These are phyloP conservation scores for Volucella inanis DNA, from an alignment of 2,888 invertebrate species.

Conservation along the genomic window DNA sequence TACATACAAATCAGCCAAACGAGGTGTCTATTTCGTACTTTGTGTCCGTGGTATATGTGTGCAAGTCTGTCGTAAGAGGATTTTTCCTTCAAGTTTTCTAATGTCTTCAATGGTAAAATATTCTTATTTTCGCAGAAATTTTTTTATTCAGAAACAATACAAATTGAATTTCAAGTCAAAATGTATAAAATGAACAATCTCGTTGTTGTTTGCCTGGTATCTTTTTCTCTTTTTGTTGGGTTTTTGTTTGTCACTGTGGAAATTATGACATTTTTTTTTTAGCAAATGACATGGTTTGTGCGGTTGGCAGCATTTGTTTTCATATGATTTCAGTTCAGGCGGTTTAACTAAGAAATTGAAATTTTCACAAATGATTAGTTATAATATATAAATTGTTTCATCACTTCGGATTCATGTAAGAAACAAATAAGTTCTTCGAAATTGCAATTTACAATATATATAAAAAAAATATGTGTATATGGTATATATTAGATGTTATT, in stretches of 20 bases:
- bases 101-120: background rate
- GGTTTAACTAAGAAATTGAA: background rate
- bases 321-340: slow-evolving; percentile 51
- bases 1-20: slow-evolving; percentile 54
- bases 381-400: no score
- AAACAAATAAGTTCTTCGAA: no score
- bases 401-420: no score
- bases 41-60: slow-evolving; percentile 49
- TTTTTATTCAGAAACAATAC: slow-evolving; percentile 42
- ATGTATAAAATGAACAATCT: slow-evolving; percentile 51
- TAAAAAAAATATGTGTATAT: no score
- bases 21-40: slow-evolving; percentile 65
- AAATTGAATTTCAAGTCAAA: slow-evolving; percentile 41
- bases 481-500: no score
- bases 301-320: slow-evolving; percentile 46
- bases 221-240: slow-evolving; percentile 54
- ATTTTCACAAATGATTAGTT: no score
- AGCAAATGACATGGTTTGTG: slow-evolving; percentile 49
- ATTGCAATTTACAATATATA: no score
- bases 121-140: slow-evolving; percentile 29
- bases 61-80: slow-evolving; percentile 71
- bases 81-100: slow-evolving; percentile 13
- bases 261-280: slow-evolving; percentile 61
- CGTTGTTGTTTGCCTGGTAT: slow-evolving; percentile 25
- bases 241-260: slow-evolving; percentile 62